Base-by-base conservation (phyloP, 2,113 vertebrate genomes). In the Oryzias javanicus region DNA sequence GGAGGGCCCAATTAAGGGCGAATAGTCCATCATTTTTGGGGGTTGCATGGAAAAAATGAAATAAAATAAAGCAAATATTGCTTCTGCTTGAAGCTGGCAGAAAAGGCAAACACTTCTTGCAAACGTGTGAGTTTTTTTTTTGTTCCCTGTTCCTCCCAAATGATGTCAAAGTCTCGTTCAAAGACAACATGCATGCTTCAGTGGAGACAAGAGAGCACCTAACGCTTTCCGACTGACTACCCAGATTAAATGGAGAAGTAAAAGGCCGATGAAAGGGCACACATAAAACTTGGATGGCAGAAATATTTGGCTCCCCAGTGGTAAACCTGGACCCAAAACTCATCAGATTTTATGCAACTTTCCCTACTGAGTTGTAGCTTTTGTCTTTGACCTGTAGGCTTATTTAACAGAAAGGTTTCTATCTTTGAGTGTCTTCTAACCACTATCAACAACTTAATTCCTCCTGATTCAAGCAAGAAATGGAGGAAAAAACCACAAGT, bases 171-270 rank as follows among this genome's bases (percentile, higher is more conserved):
- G 74, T 70, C 72, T 80, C 29, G 41, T 22, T 67, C 76, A 79
- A 85, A 87, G 68, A 71, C 78, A 76, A 81, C 70, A 60, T 47
- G n/a, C 78, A 80, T 42, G 77, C 85, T 77, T 76, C 78, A 68
- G n/a, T 48, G 63, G 80, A 86, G 81, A 88, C 65, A 64, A 80
- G 80, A 89, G 82, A 70, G 78, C 60, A 49, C 61, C 70, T 81
- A 89, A 89, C 74, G 49, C 79, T 71, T 84, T 89, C 78, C 64
- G 80, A 91, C 82, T 79, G 76, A 69, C 60, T 67, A 64, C 58
- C 29, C 83, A 22, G n/a, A 51, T 45, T 54, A n/a, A 78, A 86
- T 70, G 57, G 69, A 53, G 70, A 64, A 70, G 64, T 46, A 72
- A 71, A 73, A 55, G 53, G 68, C 62, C 57, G 57, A 77, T 18